Conservation (phyloP, 1,140 invertebrate genomes). For the Drosophila sp. region DNA sequence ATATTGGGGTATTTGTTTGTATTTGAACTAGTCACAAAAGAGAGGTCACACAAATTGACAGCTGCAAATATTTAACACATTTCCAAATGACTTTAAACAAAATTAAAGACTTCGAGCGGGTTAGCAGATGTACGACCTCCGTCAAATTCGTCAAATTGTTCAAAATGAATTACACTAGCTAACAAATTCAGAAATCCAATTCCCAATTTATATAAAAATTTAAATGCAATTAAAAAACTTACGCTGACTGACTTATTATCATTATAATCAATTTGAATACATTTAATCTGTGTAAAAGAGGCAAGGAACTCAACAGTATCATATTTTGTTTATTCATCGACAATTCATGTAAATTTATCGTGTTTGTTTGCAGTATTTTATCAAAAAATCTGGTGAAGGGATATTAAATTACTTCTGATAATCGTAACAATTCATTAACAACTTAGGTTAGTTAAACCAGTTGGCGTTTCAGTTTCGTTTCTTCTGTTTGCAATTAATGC, state of each 20-base stretch:
- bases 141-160: conserved; percentile 8
- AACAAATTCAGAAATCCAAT: neutral
- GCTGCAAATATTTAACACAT: conserved; percentile 71
- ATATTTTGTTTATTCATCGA: neutral
- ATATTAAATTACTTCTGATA: conserved; percentile 8
- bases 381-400: conserved; percentile 1
- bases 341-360: neutral
- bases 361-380: conserved; percentile 2
- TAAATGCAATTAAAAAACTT: neutral
- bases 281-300: neutral
- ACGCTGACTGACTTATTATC: neutral
- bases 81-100: conserved; percentile 50
- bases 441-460: neutral
- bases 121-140: conserved; percentile 20
- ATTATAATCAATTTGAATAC: neutral
- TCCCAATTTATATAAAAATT: neutral
- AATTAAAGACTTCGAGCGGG: conserved; percentile 34
- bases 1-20: conserved; percentile 4
- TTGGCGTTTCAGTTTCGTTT: neutral
- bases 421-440: neutral
- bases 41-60: conserved; percentile 54
- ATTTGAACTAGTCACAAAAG: conserved; percentile 16
- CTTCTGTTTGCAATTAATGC: neutral
- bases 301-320: neutral
- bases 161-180: conserved; percentile 5